phyloP scores from a whole-genome alignment of 2,113 vertebrate species.

The Ictidomys tridecemlineatus region DNA sequence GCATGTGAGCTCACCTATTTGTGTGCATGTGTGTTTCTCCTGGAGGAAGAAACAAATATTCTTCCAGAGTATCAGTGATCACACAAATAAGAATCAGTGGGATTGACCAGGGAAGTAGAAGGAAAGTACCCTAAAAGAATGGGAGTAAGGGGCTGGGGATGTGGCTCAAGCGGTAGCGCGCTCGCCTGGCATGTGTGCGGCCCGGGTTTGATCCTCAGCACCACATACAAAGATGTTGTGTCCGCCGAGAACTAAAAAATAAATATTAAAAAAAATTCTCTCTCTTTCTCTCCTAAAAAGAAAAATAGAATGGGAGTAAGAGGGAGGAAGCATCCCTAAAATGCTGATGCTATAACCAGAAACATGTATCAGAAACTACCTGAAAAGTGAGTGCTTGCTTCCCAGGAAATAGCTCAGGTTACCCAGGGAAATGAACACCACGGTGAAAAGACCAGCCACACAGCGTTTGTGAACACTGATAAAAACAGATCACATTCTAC shows the following conservation, averaged over 20 bases:
- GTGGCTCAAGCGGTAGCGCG: too few relatives aligned
- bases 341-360: neutral
- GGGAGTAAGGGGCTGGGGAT: too few relatives aligned
- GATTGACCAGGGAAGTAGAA: neutral
- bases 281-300: too few relatives aligned
- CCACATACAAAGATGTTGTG: too few relatives aligned
- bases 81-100: neutral
- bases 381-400: neutral
- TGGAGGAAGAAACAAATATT: neutral
- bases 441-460: neutral
- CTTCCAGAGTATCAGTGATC: neutral
- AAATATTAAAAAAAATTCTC: too few relatives aligned
- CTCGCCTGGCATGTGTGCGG: too few relatives aligned
- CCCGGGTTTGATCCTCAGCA: too few relatives aligned
- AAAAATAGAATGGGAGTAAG: neutral
- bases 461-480: neutral
- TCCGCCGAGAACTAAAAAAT: too few relatives aligned
- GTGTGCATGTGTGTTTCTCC: neutral
- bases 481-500: constrained; percentile 30
- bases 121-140: neutral
- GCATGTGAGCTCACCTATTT: neutral
- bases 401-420: neutral
- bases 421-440: neutral
- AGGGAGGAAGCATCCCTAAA: neutral
- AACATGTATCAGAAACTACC: neutral